These are phyloP conservation scores for Sebastes glaucus DNA, from an alignment of 2,797 vertebrate genomes.

Conservation along the genomic window DNA sequence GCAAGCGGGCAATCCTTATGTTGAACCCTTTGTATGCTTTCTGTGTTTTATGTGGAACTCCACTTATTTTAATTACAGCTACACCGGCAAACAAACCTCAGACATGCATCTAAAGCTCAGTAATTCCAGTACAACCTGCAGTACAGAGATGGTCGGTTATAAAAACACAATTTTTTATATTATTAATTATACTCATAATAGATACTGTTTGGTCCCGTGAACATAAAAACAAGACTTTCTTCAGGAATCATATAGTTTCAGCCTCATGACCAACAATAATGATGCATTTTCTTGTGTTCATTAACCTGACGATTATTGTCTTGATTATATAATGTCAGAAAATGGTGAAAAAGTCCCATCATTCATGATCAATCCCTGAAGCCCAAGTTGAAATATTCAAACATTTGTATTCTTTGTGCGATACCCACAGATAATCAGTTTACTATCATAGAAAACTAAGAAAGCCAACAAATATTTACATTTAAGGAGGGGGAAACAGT, in stretches of 20 bases:
- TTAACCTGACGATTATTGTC: not conserved
- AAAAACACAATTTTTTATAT: not conserved
- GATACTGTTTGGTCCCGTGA: not conserved
- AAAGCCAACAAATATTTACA: not conserved
- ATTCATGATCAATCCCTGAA: not conserved
- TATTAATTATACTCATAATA: not conserved
- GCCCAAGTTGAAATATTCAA: not conserved
- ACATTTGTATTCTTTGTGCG: accelerated
- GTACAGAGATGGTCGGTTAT: not conserved
- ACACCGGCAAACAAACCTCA: too few relatives aligned
- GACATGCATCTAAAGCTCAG: too few relatives aligned
- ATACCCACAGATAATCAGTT: too few relatives aligned
- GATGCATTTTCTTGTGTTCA: not conserved
- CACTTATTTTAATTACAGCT: too few relatives aligned
- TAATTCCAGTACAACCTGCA: not conserved
- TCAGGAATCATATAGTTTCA: not conserved
- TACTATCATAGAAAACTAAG: not conserved
- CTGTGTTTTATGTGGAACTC: not conserved
- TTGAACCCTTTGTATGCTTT: too few relatives aligned
- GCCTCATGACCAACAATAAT: not conserved
- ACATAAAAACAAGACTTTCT: too few relatives aligned
- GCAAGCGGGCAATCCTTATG: too few relatives aligned
- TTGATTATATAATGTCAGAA: too few relatives aligned
- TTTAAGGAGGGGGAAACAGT: not conserved
- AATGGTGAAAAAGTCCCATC: not conserved